Evolutionary conservation across 2,797 vertebrate genomes (phyloP).

Genomic region (Mareca penelope): DNA sequence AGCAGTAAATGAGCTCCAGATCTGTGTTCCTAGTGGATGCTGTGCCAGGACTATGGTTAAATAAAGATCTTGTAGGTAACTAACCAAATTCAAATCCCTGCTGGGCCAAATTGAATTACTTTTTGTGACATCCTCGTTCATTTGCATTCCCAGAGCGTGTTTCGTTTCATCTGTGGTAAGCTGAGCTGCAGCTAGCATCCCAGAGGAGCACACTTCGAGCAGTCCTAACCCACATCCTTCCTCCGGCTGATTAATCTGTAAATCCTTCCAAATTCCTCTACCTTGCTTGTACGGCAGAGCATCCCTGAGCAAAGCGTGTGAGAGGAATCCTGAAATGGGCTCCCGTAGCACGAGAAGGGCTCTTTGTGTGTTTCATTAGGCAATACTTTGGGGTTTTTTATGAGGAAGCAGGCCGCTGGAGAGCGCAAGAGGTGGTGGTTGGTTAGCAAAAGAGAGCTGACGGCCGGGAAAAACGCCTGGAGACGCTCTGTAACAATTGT

Average conservation of each 20-base stretch:
- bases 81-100: slow-evolving; percentile 11
- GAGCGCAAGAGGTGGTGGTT: background rate
- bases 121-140: slow-evolving; percentile 33
- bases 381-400: background rate
- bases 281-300: slow-evolving; percentile 26
- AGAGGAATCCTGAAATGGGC: background rate
- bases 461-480: slow-evolving; percentile 29
- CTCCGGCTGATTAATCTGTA: background rate
- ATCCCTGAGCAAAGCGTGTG: background rate
- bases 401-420: background rate
- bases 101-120: slow-evolving; percentile 52
- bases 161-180: background rate
- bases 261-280: slow-evolving; percentile 26
- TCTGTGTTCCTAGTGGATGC: background rate
- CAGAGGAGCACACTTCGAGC: background rate
- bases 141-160: slow-evolving; percentile 7
- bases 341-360: background rate
- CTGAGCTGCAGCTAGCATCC: slow-evolving; percentile 22
- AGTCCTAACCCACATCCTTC: slow-evolving; percentile 14
- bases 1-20: background rate
- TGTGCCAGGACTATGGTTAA: slow-evolving; percentile 32
- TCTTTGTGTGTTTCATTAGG: slow-evolving; percentile 9
- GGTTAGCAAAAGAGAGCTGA: slow-evolving; percentile 1
- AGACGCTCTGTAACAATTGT: slow-evolving; percentile 33
- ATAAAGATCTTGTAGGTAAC: slow-evolving; percentile 35